Percentiles rank a stretch among this genome's conserved stretches.
Evolutionary conservation across 64 coral and sea anemone species (phyloP).

Genomic region (Porites lutea): DNA sequence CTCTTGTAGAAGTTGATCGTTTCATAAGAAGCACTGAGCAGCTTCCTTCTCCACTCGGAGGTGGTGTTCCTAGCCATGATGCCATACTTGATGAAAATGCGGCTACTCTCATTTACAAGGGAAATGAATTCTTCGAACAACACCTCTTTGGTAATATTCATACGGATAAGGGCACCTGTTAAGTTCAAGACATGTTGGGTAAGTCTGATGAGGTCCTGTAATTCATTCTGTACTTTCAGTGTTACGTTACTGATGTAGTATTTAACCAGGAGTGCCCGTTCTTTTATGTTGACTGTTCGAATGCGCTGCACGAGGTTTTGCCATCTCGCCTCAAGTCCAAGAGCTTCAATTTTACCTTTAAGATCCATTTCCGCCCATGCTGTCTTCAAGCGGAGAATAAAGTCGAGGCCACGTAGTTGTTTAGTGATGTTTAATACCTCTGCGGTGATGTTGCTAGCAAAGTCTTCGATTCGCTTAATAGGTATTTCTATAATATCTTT

Average conservation of each 20-base stretch:
- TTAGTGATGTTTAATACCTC: constrained; percentile 63
- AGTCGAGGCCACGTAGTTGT: constrained; percentile 70
- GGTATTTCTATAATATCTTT: constrained; percentile 61
- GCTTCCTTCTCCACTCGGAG: constrained; percentile 23
- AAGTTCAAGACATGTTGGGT: constrained; percentile 64
- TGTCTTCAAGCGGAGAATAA: constrained; percentile 30
- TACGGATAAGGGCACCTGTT: constrained; percentile 58
- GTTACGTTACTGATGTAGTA: constrained; percentile 14
- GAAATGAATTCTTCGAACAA: constrained; percentile 76
- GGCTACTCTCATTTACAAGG: constrained; percentile 51
- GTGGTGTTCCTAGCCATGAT: constrained; percentile 64
- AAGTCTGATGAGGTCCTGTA: constrained; percentile 40
- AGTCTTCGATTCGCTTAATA: constrained; percentile 32
- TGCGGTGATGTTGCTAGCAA: constrained; percentile 59
- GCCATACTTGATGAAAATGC: constrained; percentile 67
- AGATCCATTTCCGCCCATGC: constrained; percentile 76
- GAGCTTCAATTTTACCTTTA: constrained; percentile 44
- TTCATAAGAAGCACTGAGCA: constrained; percentile 29
- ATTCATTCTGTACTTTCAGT: constrained; percentile 37
- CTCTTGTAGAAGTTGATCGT: constrained; percentile 44
- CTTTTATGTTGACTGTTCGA: constrained; percentile 60
- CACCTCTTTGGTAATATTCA: constrained; percentile 63
- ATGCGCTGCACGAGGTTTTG: constrained; percentile 34
- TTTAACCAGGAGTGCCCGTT: constrained; percentile 55
- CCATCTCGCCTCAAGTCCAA: constrained; percentile 73